Conservation (phyloP, 2,797 vertebrate species). For the Danio aesculapii region DNA sequence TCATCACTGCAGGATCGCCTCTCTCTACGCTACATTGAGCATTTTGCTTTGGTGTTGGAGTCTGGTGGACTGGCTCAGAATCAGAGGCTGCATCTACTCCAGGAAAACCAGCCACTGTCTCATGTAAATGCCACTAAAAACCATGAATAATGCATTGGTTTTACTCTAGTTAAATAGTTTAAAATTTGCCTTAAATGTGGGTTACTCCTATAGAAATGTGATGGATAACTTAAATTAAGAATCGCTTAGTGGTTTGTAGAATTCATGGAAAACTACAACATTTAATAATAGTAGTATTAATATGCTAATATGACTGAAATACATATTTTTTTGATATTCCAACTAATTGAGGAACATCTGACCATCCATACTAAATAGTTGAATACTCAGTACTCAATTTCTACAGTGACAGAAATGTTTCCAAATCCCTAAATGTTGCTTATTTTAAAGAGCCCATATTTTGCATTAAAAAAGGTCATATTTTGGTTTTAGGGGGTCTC, state of each 20-base stretch:
- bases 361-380: background rate
- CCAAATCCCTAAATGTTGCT: background rate
- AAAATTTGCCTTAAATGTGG: background rate
- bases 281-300: background rate
- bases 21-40: slow-evolving; percentile 95
- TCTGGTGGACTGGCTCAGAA: slow-evolving; percentile 91
- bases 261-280: background rate
- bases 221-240: background rate
- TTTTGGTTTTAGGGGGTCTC: no score
- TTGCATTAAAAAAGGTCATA: no score
- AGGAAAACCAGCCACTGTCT: slow-evolving; percentile 96
- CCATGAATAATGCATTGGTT: background rate
- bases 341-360: background rate
- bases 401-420: background rate
- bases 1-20: slow-evolving; percentile 96
- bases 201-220: background rate
- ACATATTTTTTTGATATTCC: background rate
- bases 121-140: slow-evolving; percentile 74
- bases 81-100: slow-evolving; percentile 92
- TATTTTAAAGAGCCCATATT: no score
- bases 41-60: slow-evolving; percentile 96
- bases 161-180: background rate
- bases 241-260: background rate
- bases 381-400: background rate
- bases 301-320: background rate